Percentiles rank a stretch among this genome's conserved stretches.
These are phyloP conservation scores for Naja naja DNA, from an alignment of 2,113 vertebrate genomes.

Conservation along the genomic window DNA sequence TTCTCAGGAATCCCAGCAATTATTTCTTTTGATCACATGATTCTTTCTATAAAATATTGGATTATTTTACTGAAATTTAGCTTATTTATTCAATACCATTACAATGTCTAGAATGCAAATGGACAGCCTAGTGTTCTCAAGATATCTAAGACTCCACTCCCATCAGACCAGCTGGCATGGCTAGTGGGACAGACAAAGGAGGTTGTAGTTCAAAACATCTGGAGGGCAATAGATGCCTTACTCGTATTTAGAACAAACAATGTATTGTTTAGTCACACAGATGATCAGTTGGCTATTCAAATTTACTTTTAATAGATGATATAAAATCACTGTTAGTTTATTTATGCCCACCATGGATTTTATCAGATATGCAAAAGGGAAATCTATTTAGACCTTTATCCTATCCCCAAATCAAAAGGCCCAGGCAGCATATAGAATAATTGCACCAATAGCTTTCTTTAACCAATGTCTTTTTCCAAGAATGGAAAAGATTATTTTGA, in stretches of 20 bases:
- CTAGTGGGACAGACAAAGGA: neutral
- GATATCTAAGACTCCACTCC: neutral
- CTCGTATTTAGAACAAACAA: conserved; percentile 18
- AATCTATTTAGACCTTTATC: neutral
- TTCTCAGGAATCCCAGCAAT: conserved; percentile 40
- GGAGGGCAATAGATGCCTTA: neutral
- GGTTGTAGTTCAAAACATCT: neutral
- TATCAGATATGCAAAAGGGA: neutral
- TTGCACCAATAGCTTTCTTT: conserved; percentile 4
- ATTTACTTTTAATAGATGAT: conserved; percentile 4
- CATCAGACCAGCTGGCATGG: neutral
- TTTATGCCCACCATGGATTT: neutral
- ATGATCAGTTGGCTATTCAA: neutral
- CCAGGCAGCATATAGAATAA: neutral
- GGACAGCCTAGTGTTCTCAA: neutral
- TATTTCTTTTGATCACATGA: conserved; percentile 29
- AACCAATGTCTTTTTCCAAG: neutral
- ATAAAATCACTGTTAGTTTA: conserved; percentile 2
- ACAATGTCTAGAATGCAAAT: neutral
- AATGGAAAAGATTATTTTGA: neutral
- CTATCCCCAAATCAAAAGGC: neutral
- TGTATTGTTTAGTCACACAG: conserved; percentile 23
- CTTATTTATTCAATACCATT: conserved; percentile 21
- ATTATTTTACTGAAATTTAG: conserved; percentile 35
- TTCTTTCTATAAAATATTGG: conserved; percentile 29